Conservation (phyloP, 2,113 vertebrate genomes). For the Galbula dea region DNA sequence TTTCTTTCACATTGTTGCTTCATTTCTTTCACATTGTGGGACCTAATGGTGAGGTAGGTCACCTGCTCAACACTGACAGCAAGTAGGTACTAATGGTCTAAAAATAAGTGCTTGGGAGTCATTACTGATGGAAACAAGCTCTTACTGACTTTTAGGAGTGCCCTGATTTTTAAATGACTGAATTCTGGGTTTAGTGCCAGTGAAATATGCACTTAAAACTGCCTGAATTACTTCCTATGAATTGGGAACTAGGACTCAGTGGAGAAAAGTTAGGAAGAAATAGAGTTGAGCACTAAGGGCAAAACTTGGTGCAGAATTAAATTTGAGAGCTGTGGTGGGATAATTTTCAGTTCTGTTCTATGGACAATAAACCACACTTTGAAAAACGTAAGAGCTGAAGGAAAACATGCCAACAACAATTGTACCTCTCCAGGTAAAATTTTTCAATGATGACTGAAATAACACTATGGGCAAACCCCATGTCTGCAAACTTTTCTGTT, state of each 20-base stretch:
- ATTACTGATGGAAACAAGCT: not conserved
- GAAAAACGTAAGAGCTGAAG: not conserved
- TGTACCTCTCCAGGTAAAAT: not conserved
- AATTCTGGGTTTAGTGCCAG: not conserved
- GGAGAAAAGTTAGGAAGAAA: not conserved
- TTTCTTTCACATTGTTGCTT: not conserved
- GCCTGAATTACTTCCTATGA: not conserved
- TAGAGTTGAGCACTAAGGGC: not conserved
- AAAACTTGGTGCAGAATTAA: not conserved
- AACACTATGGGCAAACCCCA: not conserved
- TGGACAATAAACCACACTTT: not conserved
- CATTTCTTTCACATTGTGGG: no score
- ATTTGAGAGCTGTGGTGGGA: not conserved
- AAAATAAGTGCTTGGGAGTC: not conserved
- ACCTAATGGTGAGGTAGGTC: not conserved
- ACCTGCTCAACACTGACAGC: not conserved
- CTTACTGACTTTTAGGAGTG: not conserved
- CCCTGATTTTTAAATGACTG: not conserved
- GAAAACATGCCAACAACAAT: not conserved
- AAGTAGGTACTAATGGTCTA: not conserved
- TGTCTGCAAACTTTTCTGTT: not conserved
- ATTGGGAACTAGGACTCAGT: not conserved
- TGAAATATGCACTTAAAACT: not conserved
- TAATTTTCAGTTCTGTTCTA: not conserved
- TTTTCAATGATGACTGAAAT: not conserved